These are phyloP conservation scores for Eilema depressum DNA, from an alignment of 2,888 invertebrate species.

Conservation along the genomic window DNA sequence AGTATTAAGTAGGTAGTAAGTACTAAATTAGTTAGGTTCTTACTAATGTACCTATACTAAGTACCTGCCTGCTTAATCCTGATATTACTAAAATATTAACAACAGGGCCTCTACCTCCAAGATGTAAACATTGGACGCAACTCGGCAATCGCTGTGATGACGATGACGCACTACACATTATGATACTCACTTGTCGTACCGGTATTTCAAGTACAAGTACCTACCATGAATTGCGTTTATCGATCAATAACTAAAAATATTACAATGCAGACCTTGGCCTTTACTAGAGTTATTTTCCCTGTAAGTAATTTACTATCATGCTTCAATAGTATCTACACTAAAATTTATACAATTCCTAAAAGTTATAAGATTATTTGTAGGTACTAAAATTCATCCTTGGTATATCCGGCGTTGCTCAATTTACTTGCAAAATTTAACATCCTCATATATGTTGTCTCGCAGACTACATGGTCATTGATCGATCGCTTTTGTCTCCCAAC, in stretches of 20 bases:
- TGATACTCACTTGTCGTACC: too few relatives aligned
- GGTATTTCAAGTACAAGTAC: too few relatives aligned
- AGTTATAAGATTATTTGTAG: background rate
- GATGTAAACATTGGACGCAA: too few relatives aligned
- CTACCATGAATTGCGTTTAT: background rate
- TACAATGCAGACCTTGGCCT: background rate
- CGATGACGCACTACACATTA: too few relatives aligned
- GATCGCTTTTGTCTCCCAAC: conserved; percentile 11
- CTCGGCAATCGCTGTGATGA: too few relatives aligned
- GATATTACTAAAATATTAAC: too few relatives aligned
- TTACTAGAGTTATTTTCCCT: too few relatives aligned
- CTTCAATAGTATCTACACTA: background rate
- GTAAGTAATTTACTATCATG: background rate
- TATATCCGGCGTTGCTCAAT: background rate
- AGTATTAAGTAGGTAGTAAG: too few relatives aligned
- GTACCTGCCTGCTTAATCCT: too few relatives aligned
- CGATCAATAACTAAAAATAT: background rate
- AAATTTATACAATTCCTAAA: background rate
- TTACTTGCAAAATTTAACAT: conserved; percentile 8
- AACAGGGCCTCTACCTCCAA: too few relatives aligned
- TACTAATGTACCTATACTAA: too few relatives aligned
- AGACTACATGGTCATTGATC: conserved; percentile 5
- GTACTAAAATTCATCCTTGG: background rate
- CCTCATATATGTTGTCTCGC: background rate
- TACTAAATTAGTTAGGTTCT: too few relatives aligned